Evolutionary conservation across 2,888 invertebrate genomes (phyloP), one percentile per base, ranked within the genome.

Genomic region (Chaitophorus viminalis): DNA sequence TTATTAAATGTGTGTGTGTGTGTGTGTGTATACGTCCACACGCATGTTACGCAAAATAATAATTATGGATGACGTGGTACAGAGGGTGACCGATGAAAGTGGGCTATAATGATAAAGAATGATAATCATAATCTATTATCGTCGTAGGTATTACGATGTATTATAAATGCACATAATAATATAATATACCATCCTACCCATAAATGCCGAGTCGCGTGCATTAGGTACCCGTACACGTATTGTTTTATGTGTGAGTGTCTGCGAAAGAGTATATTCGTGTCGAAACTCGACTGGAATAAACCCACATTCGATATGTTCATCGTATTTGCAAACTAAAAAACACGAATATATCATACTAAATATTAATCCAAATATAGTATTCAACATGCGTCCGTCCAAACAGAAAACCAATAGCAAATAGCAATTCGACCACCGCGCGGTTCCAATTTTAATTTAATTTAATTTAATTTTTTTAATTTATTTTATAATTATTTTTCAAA

Each of bases 81-180:
- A 29, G 21, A 46, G 70, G 70, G 46, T 68, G 46, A 70, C 81
- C 81, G 46, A 70, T 29, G 68, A 82, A 82, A 82, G 70, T 82
- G 52, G 81, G 70, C 81, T 82, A 82, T 36, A 65, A 60, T 36
- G 65, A 65, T 65, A 60, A 36, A 46, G 5, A 18, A 65, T 21
- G n/a, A 65, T 14, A 25, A 36, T 36, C 6, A 36, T 36, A 36
- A 36, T 36, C 3, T 36, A 11, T 11, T 14, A 65, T 79, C 79
- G 60, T 79, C 79, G 46, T 36, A 21, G 31, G 17, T 60, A 78
- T n/a, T n/a, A n/a, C n/a, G n/a, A n/a, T n/a, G n/a, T n/a, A n/a
- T 54, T 14, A 36, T 65, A 65, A 36, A 25, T 46, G 14, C 14
- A 14, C 46, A 46, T 46, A 46, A 46, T 46, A 77, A 39, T 75